Conservation (phyloP, 1,140 invertebrate genomes). For the Magallana gigas region DNA sequence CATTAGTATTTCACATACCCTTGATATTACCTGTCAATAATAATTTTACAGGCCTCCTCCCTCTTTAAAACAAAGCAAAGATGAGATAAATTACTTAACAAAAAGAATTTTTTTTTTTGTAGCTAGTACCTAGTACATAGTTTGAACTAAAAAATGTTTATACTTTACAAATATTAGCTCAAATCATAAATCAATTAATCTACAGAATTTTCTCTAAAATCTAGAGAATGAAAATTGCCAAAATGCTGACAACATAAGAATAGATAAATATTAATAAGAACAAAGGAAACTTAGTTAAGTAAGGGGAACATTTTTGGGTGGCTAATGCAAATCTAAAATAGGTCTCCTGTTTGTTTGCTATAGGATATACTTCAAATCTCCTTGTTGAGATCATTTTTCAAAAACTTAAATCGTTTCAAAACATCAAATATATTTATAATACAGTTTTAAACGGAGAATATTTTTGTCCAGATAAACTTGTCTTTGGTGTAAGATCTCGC, state of each 20-base stretch:
- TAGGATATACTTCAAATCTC: slow-evolving; percentile 2
- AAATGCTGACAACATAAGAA: neutral
- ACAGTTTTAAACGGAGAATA: slow-evolving; percentile 16
- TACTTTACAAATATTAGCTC: neutral
- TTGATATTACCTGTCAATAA: neutral
- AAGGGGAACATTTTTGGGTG: neutral
- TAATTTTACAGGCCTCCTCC: too few species aligned
- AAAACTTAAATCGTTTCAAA: slow-evolving; percentile 32
- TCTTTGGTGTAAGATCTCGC: slow-evolving; percentile 29
- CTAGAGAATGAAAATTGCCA: neutral
- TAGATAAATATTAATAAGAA: neutral
- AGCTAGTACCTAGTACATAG: too few species aligned
- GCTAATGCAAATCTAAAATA: neutral
- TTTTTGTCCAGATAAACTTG: slow-evolving; percentile 19
- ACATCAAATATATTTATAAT: slow-evolving; percentile 34
- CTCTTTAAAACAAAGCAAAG: too few species aligned
- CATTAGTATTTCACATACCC: neutral
- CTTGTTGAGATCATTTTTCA: slow-evolving; percentile 22
- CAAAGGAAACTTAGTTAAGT: neutral
- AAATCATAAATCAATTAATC: neutral
- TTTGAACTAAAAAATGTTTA: too few species aligned
- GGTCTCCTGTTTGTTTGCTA: neutral
- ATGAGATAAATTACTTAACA: too few species aligned
- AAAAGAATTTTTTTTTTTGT: too few species aligned
- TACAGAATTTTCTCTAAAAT: neutral